Base-by-base conservation (phyloP, 2,888 invertebrate species). In the Sphaerophoria taeniata region DNA sequence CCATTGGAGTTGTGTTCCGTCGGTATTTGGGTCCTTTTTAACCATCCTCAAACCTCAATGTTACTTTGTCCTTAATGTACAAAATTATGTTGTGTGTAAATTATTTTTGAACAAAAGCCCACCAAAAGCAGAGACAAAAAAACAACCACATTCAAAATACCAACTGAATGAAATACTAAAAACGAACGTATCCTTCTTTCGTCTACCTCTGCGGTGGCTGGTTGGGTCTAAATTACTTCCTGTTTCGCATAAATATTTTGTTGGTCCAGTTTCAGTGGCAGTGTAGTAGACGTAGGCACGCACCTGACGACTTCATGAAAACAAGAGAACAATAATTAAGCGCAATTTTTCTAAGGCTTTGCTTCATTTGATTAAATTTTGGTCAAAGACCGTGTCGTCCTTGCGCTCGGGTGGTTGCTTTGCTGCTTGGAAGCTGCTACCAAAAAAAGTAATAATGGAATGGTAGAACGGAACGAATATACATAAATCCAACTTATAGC, bases 351-450 rank as follows among this genome's bases (percentile, higher is more conserved):
- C 45, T 45, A 51, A 51, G 63, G 75, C 55, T 76, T 60, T 65
- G 61, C 56, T 47, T 67, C 53, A 55, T 73, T 81, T 81, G 76
- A 76, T 81, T 81, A 81, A 81, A 81, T 76, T 76, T 71, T 31
- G 45, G 65, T 58, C 45, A 45, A 47, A 56, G 67, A 24, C 39
- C 45, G 31, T 45, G 14, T 61, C 61, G 33, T 47, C 47, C 11
- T 9, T 43, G 43, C 43, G 1, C 9, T 39, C 9, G 39, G 39
- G 39, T 39, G 39, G 39, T 39, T 39, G 24, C 24, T 24, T 24
- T 24, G 24, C 9, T 39, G 6, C 6, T 39, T 9, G 9, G 39
- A 24, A 24, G 24, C 24, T 24, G 24, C 24, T 24, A 24, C 24
- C 24, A 24, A 24, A 24, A 24, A 39, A 0, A 39, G 3, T 7